Base-by-base conservation (phyloP, 1,140 invertebrate genomes). In the Listronotus bonariensis region DNA sequence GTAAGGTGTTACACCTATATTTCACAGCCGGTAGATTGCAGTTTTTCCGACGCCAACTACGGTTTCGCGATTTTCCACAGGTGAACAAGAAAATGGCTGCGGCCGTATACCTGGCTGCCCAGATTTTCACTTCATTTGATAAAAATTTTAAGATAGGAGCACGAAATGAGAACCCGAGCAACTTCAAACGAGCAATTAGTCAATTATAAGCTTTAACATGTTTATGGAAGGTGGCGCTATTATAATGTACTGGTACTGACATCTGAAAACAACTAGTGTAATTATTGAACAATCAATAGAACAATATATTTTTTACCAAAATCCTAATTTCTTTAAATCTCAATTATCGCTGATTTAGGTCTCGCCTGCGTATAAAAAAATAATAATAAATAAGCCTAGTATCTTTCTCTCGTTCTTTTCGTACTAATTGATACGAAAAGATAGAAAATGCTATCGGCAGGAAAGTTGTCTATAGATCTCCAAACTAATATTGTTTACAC, bases 81-180 rank as follows among this genome's bases (percentile, higher is more conserved):
- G 65, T 60, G 59, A 67, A 74, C 67, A 53, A 73, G 62, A 76
- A 76, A 74, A 76, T 76, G 75, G 75, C 75, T 74, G 63, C 62
- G 56, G 18, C 52, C 32, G 48, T 53, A 69, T 65, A 65, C 66
- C 52, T 52, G 59, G 58, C 63, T 68, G 45, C 64, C 65, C 63
- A 70, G 68, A 71, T 74, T 75, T 72, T 74, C 70, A 76, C 68
- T 75, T 72, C 72, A 70, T 69, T 72, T 73, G 59, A 40, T 45
- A 68, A 10, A 56, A 65, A 48, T 63, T 67, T 68, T 54, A 41
- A 57, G 52, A 51, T 34, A 26, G 20, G 20, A 26, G 20, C 20
- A 51, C n/a, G 51, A 61, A 34, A n/a, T 14, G 46, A 60, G 57
- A 49, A 51, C 36, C 9, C 34, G 31, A 43, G 40, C 54, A 18